Conservation (phyloP, 2,888 invertebrate genomes). For the Agonopterix heracliana region DNA sequence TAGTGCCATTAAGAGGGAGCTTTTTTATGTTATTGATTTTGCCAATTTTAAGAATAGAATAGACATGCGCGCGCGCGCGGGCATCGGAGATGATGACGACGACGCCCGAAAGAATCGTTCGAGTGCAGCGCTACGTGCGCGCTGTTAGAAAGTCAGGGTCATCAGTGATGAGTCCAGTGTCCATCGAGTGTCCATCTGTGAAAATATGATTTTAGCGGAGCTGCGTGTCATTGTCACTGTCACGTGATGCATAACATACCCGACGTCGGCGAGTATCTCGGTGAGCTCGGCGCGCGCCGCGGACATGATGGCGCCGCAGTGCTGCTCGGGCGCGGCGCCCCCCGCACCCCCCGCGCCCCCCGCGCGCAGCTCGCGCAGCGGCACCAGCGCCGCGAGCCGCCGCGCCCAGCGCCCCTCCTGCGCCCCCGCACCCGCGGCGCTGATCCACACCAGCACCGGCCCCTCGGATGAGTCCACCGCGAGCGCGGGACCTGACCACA, state of each 20-base stretch:
- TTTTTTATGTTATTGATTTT: too few species aligned
- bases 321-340: slow-evolving; percentile 12
- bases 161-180: too few species aligned
- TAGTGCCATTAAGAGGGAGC: too few species aligned
- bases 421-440: slow-evolving; percentile 22
- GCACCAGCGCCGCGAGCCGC: slow-evolving; percentile 34
- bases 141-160: too few species aligned
- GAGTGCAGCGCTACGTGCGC: too few species aligned
- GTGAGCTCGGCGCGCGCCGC: slow-evolving; percentile 1
- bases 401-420: slow-evolving; percentile 32
- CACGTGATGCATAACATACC: neutral
- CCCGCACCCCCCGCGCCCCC: slow-evolving; percentile 18
- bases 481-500: slow-evolving; percentile 10
- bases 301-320: neutral
- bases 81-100: too few species aligned
- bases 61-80: too few species aligned
- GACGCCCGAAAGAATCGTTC: too few species aligned
- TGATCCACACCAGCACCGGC: slow-evolving; percentile 36
- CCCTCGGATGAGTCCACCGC: slow-evolving; percentile 20
- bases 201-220: too few species aligned
- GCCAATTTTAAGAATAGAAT: too few species aligned
- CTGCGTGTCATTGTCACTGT: too few species aligned
- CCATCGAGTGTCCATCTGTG: too few species aligned
- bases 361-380: slow-evolving; percentile 32
- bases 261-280: neutral